Evolutionary conservation across 1,140 invertebrate species (phyloP), one percentile per base, ranked within the genome.

Genomic region (Oryzaephilus surinamensis): DNA sequence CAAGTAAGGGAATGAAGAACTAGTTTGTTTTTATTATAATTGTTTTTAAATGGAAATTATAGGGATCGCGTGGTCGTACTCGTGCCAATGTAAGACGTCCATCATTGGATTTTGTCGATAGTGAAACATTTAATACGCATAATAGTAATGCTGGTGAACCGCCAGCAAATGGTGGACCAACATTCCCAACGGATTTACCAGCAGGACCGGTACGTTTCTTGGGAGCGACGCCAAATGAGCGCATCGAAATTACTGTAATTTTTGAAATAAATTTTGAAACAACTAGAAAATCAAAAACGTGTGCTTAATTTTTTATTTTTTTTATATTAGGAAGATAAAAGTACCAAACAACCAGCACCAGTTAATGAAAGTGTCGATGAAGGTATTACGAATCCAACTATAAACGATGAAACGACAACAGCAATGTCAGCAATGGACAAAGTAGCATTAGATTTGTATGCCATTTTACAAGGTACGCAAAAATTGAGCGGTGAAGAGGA

Each of bases 371-470:
- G n/a, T n/a, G n/a, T n/a, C n/a, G n/a, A n/a, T n/a, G 32, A 47
- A 17, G 58, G 59, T 4, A 51, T 38, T 2, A 40, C 49, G 4
- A 43, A 32, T 41, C 38, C 27, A 32, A 31, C 23, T 13, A 41
- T 44, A 1, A 42, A 32, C 11, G 43, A 43, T 29, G 38, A 47
- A 16, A 54, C 51, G 1, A 76, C 75, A 0, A 77, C 75, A 1
- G 76, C 77, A 11, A 77, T 75, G 47, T 71, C 73, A 2, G 68
- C 71, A 0, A 84, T 84, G 80, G 79, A 85, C 49, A 85, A 86
- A 62, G 81, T 81, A 0, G 83, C 82, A 8, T 63, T 85, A 10
- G 83, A 87, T 51, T 60, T 87, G 11, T 87, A 86, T 46, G 83
- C 82, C 0, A 79, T 83, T 46, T 63, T 82, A 8, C 71, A 74